Percentiles rank a stretch among this genome's conserved stretches.
phyloP scores from a whole-genome alignment of 1,140 invertebrate genomes.

The Drosophila lini region DNA sequence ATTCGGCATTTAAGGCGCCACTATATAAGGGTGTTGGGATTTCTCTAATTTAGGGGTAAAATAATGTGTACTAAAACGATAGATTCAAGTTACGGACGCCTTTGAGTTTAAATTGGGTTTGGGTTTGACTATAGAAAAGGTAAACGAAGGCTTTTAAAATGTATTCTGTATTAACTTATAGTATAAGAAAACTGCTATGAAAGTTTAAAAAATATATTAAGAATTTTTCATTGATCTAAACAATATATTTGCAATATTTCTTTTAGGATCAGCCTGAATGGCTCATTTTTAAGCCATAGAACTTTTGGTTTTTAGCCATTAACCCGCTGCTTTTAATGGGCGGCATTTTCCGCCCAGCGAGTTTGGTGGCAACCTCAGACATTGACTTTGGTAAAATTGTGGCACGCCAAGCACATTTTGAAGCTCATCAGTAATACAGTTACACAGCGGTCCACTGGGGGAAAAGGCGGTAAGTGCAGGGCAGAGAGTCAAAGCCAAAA shows the following conservation, averaged over 20 bases:
- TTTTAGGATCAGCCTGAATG: constrained; percentile 3
- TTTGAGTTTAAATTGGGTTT: neutral
- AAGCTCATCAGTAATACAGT: constrained; percentile 67
- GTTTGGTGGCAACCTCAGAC: constrained; percentile 55
- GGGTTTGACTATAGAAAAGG: neutral
- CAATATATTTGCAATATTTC: neutral
- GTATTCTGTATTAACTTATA: too few relatives aligned
- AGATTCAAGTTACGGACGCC: neutral
- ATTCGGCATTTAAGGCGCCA: constrained; percentile 51
- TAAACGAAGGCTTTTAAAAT: too few relatives aligned
- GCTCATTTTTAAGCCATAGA: constrained; percentile 36
- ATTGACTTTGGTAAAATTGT: constrained; percentile 77
- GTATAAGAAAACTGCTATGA: too few relatives aligned
- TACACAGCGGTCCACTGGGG: constrained; percentile 22
- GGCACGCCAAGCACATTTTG: constrained; percentile 56
- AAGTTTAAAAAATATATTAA: too few relatives aligned
- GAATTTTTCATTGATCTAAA: neutral
- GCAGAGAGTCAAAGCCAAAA: constrained; percentile 49
- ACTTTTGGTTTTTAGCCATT: constrained; percentile 3
- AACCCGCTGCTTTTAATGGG: constrained; percentile 27
- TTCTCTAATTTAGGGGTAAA: constrained; percentile 19
- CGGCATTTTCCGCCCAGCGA: constrained; percentile 10
- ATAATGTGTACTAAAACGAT: neutral
- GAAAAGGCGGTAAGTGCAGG: constrained; percentile 14
- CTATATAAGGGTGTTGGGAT: constrained; percentile 52